Evolutionary conservation across 2,113 vertebrate species (phyloP).

Genomic region (Saguinus imperator): DNA sequence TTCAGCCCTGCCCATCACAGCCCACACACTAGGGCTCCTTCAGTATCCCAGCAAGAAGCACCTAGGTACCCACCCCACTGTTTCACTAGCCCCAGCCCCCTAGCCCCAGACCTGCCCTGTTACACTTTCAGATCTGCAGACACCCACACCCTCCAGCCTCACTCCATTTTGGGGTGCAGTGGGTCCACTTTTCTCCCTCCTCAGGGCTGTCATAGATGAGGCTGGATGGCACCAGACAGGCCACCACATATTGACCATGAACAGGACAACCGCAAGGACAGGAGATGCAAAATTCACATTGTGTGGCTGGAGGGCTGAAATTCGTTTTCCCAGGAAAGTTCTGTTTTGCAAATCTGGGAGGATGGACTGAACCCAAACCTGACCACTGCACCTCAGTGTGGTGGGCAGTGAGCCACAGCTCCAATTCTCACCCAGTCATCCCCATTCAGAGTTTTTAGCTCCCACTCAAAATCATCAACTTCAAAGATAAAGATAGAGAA

Average conservation of each 20-base stretch:
- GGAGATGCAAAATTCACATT: rapidly evolving
- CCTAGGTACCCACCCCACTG: rapidly evolving
- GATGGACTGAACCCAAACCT: rapidly evolving
- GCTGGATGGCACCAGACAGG: rapidly evolving
- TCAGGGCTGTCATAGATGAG: too few relatives aligned
- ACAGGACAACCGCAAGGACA: too few relatives aligned
- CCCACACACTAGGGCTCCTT: rapidly evolving
- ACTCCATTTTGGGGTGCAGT: neutral
- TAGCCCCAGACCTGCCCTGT: neutral
- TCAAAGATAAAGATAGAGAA: too few relatives aligned
- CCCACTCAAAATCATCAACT: too few relatives aligned
- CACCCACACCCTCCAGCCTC: rapidly evolving
- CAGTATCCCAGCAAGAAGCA: too few relatives aligned
- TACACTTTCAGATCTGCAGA: rapidly evolving
- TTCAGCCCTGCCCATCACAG: rapidly evolving
- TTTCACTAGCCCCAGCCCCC: rapidly evolving
- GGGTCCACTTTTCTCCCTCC: too few relatives aligned
- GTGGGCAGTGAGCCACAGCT: neutral
- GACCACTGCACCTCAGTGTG: too few relatives aligned
- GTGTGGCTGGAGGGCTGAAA: too few relatives aligned
- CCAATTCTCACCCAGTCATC: neutral
- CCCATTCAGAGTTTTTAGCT: too few relatives aligned
- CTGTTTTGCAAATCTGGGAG: rapidly evolving
- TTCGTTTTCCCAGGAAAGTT: rapidly evolving
- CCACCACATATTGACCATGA: neutral